Evolutionary conservation across 92 coral and sea anemone genomes (phyloP).

Genomic region (Porites divaricata): DNA sequence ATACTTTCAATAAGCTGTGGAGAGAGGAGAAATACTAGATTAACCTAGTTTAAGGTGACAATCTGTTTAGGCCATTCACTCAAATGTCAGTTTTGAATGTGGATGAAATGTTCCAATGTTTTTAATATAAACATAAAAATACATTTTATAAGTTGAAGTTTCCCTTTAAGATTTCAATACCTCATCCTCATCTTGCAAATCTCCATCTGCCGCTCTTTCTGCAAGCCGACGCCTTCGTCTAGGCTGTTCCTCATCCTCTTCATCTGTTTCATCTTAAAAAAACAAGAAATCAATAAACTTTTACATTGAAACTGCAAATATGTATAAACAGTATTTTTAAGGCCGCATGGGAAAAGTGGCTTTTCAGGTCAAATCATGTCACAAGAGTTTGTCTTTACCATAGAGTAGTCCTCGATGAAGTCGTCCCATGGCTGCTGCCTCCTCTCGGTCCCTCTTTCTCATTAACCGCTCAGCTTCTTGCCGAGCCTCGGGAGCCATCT

Average conservation of each 20-base stretch:
- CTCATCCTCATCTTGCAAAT: slow-evolving; percentile 92
- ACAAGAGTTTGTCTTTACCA: slow-evolving; percentile 54
- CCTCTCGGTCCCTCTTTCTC: slow-evolving; percentile 96
- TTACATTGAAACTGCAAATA: neutral
- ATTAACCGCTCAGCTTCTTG: slow-evolving; percentile 89
- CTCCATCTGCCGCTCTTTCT: slow-evolving; percentile 96
- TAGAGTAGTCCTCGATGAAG: slow-evolving; percentile 91
- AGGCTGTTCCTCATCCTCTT: slow-evolving; percentile 88
- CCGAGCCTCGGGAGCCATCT: slow-evolving; percentile 86
- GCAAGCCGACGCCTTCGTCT: slow-evolving; percentile 92
- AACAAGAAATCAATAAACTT: neutral
- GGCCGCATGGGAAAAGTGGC: neutral
- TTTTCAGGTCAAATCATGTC: neutral
- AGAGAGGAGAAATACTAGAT: neutral
- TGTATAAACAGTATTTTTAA: too few relatives aligned
- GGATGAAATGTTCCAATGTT: too few relatives aligned
- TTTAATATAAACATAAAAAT: too few relatives aligned
- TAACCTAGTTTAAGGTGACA: neutral
- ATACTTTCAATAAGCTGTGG: slow-evolving; percentile 90
- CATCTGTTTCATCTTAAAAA: slow-evolving; percentile 90
- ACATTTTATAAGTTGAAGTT: neutral
- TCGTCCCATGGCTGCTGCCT: slow-evolving; percentile 91
- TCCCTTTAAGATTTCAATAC: slow-evolving; percentile 9
- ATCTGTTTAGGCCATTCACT: neutral
- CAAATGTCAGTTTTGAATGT: neutral